Percentiles rank a stretch among this genome's conserved stretches.
phyloP scores from a whole-genome alignment of 2,888 invertebrate genomes.

The Lutraria lutraria region DNA sequence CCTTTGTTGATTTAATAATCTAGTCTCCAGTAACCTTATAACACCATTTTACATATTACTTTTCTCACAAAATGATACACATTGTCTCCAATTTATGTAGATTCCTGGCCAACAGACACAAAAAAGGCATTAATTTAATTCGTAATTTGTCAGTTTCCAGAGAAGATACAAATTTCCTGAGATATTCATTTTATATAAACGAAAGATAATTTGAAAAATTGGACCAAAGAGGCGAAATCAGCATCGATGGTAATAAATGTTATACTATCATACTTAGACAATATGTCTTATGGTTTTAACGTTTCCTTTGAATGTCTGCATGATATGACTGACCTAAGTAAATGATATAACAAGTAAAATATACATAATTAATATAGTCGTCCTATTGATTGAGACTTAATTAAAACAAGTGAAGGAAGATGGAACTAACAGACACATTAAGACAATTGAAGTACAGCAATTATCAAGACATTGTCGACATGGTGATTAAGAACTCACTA shows the following conservation, averaged over 20 bases:
- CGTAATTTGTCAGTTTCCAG: conserved; percentile 30
- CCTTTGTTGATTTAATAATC: conserved; percentile 38
- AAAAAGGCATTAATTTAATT: conserved; percentile 32
- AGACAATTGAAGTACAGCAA: not conserved
- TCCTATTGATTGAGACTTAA: not conserved
- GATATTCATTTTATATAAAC: not conserved
- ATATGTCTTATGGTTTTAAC: conserved; percentile 1
- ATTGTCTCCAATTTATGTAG: conserved; percentile 37
- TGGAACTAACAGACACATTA: not conserved
- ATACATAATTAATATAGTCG: not conserved
- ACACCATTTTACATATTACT: conserved; percentile 23
- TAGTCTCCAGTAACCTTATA: conserved; percentile 28
- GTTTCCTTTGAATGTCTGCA: not conserved
- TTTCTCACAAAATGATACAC: conserved; percentile 32
- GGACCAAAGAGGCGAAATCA: not conserved
- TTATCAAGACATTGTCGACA: not conserved
- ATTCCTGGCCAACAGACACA: conserved; percentile 29
- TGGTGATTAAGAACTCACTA: not conserved
- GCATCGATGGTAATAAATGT: not conserved
- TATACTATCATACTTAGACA: not conserved
- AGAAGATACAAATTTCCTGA: conserved; percentile 6
- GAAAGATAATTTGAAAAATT: conserved; percentile 13
- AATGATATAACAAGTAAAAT: not conserved
- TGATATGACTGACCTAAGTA: not conserved
- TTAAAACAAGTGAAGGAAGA: not conserved